Base-by-base conservation (phyloP, 92 coral and sea anemone species). In the Heteractis magnifica region DNA sequence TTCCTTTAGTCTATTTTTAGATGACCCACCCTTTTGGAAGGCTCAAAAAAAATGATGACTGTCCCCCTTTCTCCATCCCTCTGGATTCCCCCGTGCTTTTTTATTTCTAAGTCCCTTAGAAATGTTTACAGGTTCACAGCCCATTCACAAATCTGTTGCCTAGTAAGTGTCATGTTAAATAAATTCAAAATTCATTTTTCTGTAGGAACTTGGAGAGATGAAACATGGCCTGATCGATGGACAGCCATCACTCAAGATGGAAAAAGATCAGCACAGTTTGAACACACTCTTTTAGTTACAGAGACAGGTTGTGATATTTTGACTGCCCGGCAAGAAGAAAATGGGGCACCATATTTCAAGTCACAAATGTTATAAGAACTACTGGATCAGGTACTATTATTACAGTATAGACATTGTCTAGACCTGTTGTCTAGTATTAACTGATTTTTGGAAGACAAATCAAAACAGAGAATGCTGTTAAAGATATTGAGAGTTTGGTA, bases 161-260 rank as follows among this genome's bases (percentile, higher is more conserved):
- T 53, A 53, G 4, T 53, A 11, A 11, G 56, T 53, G 58, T 53
- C 1, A 53, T 34, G 2, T 34, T 34, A 53, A 53, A 8, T 53
- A 8, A 7, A 53, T 16, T 62, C n/a, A 62, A 53, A 53, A 8
- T 53, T 62, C 49, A 11, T 72, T 82, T 12, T 52, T 19, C 18
- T 71, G 10, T 60, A 95, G 99, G 99, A 49, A 96, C 95, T 3
- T 96, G 99, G 99, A 93, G 98, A 49, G 99, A 96, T 71, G 96
- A 96, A 74, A 88, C 92, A 0, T 96, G 99, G 99, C 99, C 98
- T 4, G 99, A 96, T 78, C 87, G 91, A 83, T 96, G 99, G 99
- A 96, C 99, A 21, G 99, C 96, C 3, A 98, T 96, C 16, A 96
- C 99, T 12, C 93, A 91, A 95, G 99, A 96, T 88, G 99, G 99